phyloP scores from a whole-genome alignment of 2,888 invertebrate species.

The Caenorhabditis virilis region DNA sequence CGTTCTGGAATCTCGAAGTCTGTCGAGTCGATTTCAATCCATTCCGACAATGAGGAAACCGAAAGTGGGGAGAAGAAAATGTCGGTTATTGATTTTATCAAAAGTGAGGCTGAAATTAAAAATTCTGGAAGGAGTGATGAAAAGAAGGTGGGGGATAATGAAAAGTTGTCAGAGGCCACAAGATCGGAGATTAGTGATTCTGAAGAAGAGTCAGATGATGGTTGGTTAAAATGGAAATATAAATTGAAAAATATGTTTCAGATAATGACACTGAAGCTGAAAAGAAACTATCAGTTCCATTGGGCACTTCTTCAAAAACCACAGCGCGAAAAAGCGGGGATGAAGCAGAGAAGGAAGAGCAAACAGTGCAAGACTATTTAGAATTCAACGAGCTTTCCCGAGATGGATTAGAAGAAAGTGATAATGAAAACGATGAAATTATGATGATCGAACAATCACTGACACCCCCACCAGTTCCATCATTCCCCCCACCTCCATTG shows the following conservation, averaged over 20 bases:
- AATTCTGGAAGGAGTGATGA: too few species aligned
- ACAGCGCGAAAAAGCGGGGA: conserved; percentile 33
- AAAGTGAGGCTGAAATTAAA: conserved; percentile 13
- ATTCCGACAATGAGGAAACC: conserved; percentile 6
- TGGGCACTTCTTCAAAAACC: conserved; percentile 28
- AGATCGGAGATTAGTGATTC: conserved; percentile 33
- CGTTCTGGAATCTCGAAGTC: conserved; percentile 21
- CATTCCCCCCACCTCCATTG: conserved; percentile 15
- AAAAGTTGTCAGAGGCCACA: conserved; percentile 14
- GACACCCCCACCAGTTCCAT: conserved; percentile 28
- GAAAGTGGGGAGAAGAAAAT: conserved; percentile 14
- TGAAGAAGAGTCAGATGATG: not conserved
- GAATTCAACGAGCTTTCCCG: conserved; percentile 21
- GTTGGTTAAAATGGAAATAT: not conserved
- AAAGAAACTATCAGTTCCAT: not conserved
- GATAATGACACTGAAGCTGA: conserved; percentile 8
- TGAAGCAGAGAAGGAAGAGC: conserved; percentile 13
- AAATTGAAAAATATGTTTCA: conserved; percentile 11
- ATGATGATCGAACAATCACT: conserved; percentile 4
- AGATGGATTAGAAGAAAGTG: conserved; percentile 13
- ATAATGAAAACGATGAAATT: conserved; percentile 6
- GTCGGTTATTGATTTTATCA: conserved; percentile 33
- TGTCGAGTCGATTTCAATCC: conserved; percentile 13
- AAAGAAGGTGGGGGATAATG: too few species aligned
- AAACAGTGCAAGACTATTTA: not conserved